Percentiles rank a stretch among this genome's conserved stretches.
Conservation (phyloP, 2,797 vertebrate species). For the Sebastes kiyomatsui region DNA sequence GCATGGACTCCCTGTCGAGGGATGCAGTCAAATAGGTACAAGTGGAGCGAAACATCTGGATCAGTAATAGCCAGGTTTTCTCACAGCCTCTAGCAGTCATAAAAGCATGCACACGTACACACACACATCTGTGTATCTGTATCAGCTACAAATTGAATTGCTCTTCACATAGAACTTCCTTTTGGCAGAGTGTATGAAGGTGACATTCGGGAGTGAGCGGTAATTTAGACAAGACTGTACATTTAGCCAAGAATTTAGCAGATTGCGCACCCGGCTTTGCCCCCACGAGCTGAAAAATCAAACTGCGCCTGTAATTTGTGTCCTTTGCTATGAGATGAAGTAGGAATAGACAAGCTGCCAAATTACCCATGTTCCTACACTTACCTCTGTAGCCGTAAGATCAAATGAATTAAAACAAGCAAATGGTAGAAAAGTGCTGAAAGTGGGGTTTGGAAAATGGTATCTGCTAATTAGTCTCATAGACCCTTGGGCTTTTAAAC, state of each 20-base stretch:
- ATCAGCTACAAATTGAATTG: conserved; percentile 38
- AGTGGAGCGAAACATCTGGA: conserved; percentile 47
- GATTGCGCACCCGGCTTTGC: conserved; percentile 39
- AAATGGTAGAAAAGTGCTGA: conserved; percentile 58
- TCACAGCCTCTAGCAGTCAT: conserved; percentile 24
- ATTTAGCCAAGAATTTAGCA: conserved; percentile 48
- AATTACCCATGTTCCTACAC: conserved; percentile 52
- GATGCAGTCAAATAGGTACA: not conserved
- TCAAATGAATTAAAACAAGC: conserved; percentile 53
- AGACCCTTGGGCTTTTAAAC: conserved; percentile 36
- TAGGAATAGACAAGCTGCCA: conserved; percentile 40
- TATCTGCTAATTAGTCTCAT: conserved; percentile 58
- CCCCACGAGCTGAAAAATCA: conserved; percentile 39
- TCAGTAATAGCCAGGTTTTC: conserved; percentile 17
- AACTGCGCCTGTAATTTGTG: conserved; percentile 17
- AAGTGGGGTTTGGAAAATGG: conserved; percentile 47
- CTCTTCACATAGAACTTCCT: conserved; percentile 37
- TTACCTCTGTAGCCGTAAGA: conserved; percentile 48
- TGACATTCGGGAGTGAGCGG: conserved; percentile 32
- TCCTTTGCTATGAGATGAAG: conserved; percentile 35
- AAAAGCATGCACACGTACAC: not conserved
- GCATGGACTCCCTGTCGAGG: not conserved
- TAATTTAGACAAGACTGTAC: conserved; percentile 47
- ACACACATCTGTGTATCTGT: conserved; percentile 24
- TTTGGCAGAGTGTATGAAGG: conserved; percentile 38